Evolutionary conservation across 2,797 vertebrate genomes (phyloP).

Genomic region (Tarsius wallacei): DNA sequence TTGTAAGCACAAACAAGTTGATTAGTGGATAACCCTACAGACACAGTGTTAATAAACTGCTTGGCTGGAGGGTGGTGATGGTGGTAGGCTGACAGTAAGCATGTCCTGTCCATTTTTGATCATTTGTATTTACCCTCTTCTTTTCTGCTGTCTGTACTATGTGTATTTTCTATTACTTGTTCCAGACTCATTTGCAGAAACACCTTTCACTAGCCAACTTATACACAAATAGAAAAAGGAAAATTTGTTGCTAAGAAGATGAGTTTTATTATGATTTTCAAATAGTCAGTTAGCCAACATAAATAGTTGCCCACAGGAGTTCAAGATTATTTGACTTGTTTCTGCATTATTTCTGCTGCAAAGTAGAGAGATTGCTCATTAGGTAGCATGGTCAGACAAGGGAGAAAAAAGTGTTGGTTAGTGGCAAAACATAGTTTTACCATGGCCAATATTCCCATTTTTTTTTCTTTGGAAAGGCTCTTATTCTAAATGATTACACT

Average conservation of each 20-base stretch:
- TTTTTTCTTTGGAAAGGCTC: constrained; percentile 19
- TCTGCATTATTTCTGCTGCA: constrained; percentile 71
- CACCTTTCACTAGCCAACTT: constrained; percentile 76
- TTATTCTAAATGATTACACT: constrained; percentile 17
- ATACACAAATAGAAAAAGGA: constrained; percentile 76
- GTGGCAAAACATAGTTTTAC: constrained; percentile 64
- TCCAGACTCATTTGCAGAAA: constrained; percentile 77
- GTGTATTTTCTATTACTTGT: constrained; percentile 64
- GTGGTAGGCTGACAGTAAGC: constrained; percentile 11
- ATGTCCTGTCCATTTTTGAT: constrained; percentile 67
- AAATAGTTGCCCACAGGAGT: constrained; percentile 84
- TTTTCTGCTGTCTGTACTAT: constrained; percentile 37
- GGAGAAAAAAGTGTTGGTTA: constrained; percentile 65
- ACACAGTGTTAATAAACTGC: constrained; percentile 23
- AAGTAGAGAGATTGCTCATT: constrained; percentile 77
- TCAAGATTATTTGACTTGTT: constrained; percentile 53
- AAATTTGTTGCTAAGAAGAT: constrained; percentile 85
- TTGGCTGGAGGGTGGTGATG: constrained; percentile 51
- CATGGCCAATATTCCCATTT: background rate
- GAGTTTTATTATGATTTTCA: constrained; percentile 81
- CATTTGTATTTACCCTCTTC: constrained; percentile 22
- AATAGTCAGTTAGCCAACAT: constrained; percentile 70
- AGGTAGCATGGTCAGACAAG: constrained; percentile 64
- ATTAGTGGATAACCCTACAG: background rate
- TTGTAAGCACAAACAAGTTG: constrained; percentile 45